Evolutionary conservation across 2,888 invertebrate genomes (phyloP).

Genomic region (Ennomos erosarius): DNA sequence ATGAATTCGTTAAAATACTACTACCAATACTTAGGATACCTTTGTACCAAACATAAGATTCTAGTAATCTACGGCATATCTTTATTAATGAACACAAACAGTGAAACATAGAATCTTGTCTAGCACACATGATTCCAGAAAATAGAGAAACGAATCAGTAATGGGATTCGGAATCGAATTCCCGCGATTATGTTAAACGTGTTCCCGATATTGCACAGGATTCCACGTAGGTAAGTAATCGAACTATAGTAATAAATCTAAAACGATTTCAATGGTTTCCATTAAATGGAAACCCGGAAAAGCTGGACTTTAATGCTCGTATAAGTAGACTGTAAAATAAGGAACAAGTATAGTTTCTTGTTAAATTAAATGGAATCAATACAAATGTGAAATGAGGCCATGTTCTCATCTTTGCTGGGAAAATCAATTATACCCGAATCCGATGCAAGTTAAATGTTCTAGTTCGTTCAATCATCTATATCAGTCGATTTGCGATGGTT

Average conservation of each 20-base stretch:
- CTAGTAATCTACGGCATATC: constrained; percentile 28
- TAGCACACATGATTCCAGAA: constrained; percentile 35
- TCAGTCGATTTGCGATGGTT: too few relatives aligned
- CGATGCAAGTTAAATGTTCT: too few relatives aligned
- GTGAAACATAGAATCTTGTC: constrained; percentile 12
- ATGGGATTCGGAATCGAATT: constrained; percentile 44
- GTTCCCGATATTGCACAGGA: constrained; percentile 53
- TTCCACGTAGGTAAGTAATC: constrained; percentile 51
- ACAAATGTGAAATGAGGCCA: too few relatives aligned
- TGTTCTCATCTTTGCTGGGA: too few relatives aligned
- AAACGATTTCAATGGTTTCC: constrained; percentile 54
- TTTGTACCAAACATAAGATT: constrained; percentile 23
- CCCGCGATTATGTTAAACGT: constrained; percentile 50
- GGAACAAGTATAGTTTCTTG: constrained; percentile 45
- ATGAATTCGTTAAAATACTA: constrained; percentile 49
- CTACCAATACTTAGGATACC: constrained; percentile 37
- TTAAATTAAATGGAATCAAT: constrained; percentile 35
- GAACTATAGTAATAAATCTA: constrained; percentile 61
- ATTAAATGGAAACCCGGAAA: constrained; percentile 58
- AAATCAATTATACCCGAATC: too few relatives aligned
- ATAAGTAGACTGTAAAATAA: constrained; percentile 48
- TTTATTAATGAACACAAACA: constrained; percentile 34
- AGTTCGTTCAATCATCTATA: too few relatives aligned
- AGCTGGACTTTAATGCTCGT: constrained; percentile 50
- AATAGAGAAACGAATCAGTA: constrained; percentile 39